Percentiles rank a stretch among this genome's conserved stretches.
These are phyloP conservation scores for Nezara viridula DNA, from an alignment of 2,888 invertebrate genomes.

Conservation along the genomic window DNA sequence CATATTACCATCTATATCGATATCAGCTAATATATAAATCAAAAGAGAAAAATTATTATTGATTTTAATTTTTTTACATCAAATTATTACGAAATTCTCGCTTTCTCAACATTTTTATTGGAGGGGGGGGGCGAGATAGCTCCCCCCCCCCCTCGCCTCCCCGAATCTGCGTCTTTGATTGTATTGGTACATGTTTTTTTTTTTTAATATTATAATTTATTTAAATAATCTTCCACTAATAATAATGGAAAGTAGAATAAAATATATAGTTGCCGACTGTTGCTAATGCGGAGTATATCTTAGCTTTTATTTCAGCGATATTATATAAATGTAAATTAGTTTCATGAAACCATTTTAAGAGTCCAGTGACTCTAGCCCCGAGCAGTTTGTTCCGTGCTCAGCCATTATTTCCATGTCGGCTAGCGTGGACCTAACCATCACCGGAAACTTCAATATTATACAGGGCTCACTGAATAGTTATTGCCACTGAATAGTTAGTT, in stretches of 20 bases:
- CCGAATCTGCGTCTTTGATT: no score
- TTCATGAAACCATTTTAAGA: neutral
- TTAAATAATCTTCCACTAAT: neutral
- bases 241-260: neutral
- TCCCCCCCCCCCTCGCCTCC: no score
- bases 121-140: no score
- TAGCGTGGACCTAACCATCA: neutral
- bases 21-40: no score
- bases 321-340: neutral
- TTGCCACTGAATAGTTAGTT: no score
- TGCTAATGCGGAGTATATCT: neutral
- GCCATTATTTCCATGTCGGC: neutral
- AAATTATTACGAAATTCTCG: no score
- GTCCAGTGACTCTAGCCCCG: neutral
- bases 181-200: no score
- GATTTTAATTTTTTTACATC: no score
- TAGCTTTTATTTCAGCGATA: neutral
- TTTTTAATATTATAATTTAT: no score
- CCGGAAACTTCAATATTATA: neutral
- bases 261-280: neutral
- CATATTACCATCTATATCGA: no score
- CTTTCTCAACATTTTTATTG: no score
- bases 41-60: no score
- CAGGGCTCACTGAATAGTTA: neutral
- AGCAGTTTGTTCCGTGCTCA: neutral